These are phyloP conservation scores for Condylostylus longicornis DNA, from an alignment of 1,140 invertebrate genomes.

Conservation along the genomic window DNA sequence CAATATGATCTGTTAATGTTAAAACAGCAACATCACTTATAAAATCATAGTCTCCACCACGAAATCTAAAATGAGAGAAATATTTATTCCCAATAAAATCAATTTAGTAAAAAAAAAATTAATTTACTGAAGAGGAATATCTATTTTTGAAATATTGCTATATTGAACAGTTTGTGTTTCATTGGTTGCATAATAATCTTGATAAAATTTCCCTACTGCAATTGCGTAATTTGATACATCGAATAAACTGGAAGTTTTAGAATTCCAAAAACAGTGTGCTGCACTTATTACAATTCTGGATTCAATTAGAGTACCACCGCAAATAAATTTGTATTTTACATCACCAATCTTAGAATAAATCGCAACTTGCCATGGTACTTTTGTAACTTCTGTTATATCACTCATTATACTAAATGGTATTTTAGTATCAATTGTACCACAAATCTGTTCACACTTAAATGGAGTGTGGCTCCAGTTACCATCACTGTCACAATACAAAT, in stretches of 20 bases:
- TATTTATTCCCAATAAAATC: not conserved
- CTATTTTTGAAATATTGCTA: slow-evolving; percentile 6
- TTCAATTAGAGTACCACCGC: slow-evolving; percentile 35
- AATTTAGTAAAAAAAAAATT: slow-evolving; percentile 1
- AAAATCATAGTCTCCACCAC: not conserved
- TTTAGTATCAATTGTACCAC: slow-evolving; percentile 18
- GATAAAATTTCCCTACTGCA: slow-evolving; percentile 32
- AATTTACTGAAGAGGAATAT: slow-evolving; percentile 9
- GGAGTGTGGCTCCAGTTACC: slow-evolving; percentile 16
- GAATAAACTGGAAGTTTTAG: slow-evolving; percentile 11
- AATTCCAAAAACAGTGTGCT: slow-evolving; percentile 36
- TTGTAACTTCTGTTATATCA: slow-evolving; percentile 13
- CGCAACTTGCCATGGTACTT: slow-evolving; percentile 41
- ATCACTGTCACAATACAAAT: slow-evolving; percentile 12
- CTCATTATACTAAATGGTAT: slow-evolving; percentile 14
- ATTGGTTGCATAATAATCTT: slow-evolving; percentile 7
- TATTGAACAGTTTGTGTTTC: not conserved
- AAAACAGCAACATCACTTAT: slow-evolving; percentile 5
- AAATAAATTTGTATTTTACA: slow-evolving; percentile 30
- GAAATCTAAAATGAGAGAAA: slow-evolving; percentile 1
- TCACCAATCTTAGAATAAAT: slow-evolving; percentile 30
- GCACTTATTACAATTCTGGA: slow-evolving; percentile 19
- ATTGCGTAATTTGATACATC: slow-evolving; percentile 21
- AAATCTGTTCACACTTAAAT: slow-evolving; percentile 14
- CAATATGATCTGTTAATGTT: slow-evolving; percentile 2